Base-by-base conservation (phyloP, 2,113 vertebrate species). In the Takifugu flavidus region DNA sequence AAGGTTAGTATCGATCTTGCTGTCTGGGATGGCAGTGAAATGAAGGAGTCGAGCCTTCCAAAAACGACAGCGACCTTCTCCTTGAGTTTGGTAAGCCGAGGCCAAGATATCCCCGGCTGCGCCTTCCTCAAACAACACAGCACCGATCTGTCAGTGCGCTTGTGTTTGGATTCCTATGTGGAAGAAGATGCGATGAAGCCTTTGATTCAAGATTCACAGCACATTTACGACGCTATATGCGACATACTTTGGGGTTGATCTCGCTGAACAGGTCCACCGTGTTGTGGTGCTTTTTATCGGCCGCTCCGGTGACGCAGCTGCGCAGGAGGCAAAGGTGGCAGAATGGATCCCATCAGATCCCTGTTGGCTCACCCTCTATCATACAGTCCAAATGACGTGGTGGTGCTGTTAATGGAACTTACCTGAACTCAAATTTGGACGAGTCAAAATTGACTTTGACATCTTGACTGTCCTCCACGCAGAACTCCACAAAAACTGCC, bases 101-200 rank as follows among this genome's bases (percentile, higher is more conserved):
- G 94, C 97, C 97, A 99, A 6, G 95, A 90, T 78, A 94, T 94
- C 49, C 97, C 96, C 62, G 91, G 86, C 62, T 98, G 95, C 72
- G 91, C 93, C 94, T 99, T 99, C 88, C 91, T 91, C 95, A 99
- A 93, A 94, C 93, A 98, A 80, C 96, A 97, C 87, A 95, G 85
- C 77, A 99, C 94, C 52, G 96, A 98, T 89, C 96, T 93, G 88
- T 96, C 96, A 74, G 97, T 99, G 87, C 95, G 94, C 90, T 94
- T 98, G 92, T 98, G 91, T 89, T 95, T 99, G 72, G 95, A 98
- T 66, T 91, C 95, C 97, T 99, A 86, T 50, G 29, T 51, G 26
- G 34, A 62, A 67, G 2, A 62, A 3, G 4, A 5, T 44, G n/a
- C 26, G 4, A 52, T 62, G 6, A 70, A 13, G 2, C 2, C 8